Conservation (phyloP, 2,113 vertebrate genomes). For the Lampris incognitus region DNA sequence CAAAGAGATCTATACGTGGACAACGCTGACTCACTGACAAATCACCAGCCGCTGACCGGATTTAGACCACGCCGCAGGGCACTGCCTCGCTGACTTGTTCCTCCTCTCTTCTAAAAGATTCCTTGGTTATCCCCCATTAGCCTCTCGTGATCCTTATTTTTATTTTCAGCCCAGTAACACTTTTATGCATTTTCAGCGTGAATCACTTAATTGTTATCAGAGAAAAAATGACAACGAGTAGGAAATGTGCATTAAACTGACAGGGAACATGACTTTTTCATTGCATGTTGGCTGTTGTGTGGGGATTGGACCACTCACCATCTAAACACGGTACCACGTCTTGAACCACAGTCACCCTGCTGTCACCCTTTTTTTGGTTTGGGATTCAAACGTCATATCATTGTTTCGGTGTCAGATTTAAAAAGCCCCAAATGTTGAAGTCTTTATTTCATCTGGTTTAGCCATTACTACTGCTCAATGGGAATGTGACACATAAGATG, state of each 20-base stretch:
- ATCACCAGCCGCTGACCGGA: conserved; percentile 49
- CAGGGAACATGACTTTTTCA: too few species aligned
- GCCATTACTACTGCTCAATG: conserved; percentile 8
- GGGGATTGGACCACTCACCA: too few species aligned
- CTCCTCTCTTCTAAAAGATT: neutral
- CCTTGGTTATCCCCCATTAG: neutral
- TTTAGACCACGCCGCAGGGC: conserved; percentile 46
- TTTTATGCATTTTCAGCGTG: too few species aligned
- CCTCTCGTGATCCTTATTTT: too few species aligned
- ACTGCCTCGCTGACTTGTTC: conserved; percentile 14
- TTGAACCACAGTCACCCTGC: too few species aligned
- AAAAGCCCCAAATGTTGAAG: neutral
- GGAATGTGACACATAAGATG: conserved; percentile 21
- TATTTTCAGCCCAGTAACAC: too few species aligned
- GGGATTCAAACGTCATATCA: conserved; percentile 5
- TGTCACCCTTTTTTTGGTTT: neutral
- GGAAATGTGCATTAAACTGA: too few species aligned
- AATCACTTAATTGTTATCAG: too few species aligned
- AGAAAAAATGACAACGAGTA: too few species aligned
- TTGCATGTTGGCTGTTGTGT: too few species aligned
- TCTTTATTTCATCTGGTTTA: conserved; percentile 26
- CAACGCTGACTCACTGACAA: conserved; percentile 69
- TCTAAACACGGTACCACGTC: too few species aligned
- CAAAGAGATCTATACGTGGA: conserved; percentile 74
- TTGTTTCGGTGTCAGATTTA: neutral